phyloP scores from a whole-genome alignment of 1,140 invertebrate genomes.

The Zaprionus vittiger region DNA sequence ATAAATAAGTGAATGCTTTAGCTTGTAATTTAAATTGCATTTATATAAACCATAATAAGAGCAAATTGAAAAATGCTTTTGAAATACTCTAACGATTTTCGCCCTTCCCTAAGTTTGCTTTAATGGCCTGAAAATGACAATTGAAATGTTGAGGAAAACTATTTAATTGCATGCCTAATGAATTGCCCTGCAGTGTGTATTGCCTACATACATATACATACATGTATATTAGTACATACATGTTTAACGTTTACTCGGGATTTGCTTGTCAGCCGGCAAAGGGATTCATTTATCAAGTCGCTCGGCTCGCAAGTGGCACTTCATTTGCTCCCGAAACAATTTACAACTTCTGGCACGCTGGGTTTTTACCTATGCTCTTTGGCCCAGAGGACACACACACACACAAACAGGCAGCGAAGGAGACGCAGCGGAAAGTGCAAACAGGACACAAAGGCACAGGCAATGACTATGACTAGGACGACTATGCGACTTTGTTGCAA shows the following conservation, averaged over 20 bases:
- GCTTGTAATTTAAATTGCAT: too few relatives aligned
- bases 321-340: slow-evolving; percentile 41
- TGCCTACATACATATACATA: background rate
- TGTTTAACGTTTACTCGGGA: background rate
- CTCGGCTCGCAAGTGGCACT: slow-evolving; percentile 29
- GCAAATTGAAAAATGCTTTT: background rate
- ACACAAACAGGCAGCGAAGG: background rate
- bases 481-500: slow-evolving; percentile 53
- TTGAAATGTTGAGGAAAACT: slow-evolving; percentile 5
- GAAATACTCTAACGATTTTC: background rate
- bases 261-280: slow-evolving; percentile 31
- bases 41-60: background rate
- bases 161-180: slow-evolving; percentile 30
- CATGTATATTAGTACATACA: background rate
- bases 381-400: slow-evolving; percentile 20
- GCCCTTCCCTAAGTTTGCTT: background rate
- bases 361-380: slow-evolving; percentile 69
- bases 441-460: slow-evolving; percentile 44
- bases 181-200: slow-evolving; percentile 5
- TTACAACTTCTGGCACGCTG: slow-evolving; percentile 21
- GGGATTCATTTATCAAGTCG: slow-evolving; percentile 48
- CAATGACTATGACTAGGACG: slow-evolving; percentile 41
- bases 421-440: slow-evolving; percentile 32
- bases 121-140: slow-evolving; percentile 2
- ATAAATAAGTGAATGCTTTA: too few relatives aligned